Evolutionary conservation across 2,113 vertebrate species (phyloP).

Genomic region (Megaptera novaeangliae): DNA sequence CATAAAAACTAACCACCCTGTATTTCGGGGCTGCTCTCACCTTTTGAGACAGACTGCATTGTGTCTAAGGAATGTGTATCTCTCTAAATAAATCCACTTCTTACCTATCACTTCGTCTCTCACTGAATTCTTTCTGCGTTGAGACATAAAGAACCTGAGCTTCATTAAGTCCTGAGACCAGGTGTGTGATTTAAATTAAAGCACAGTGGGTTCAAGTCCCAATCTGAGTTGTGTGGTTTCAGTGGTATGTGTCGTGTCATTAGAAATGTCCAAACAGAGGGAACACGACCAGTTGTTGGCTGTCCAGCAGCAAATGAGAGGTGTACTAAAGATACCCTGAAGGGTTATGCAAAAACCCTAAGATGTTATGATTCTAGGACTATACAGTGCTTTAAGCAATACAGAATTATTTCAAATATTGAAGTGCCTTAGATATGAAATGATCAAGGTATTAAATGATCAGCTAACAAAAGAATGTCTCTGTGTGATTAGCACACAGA

Average conservation of each 20-base stretch:
- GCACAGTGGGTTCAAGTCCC: neutral
- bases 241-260: neutral
- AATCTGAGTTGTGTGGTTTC: neutral
- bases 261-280: neutral
- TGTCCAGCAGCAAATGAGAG: neutral
- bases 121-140: neutral
- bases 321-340: neutral
- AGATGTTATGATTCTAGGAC: neutral
- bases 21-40: neutral
- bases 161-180: neutral
- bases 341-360: neutral
- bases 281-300: neutral
- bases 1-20: neutral
- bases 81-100: neutral
- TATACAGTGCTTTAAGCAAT: neutral
- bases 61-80: neutral
- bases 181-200: neutral
- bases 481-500: neutral
- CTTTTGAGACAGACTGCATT: neutral
- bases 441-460: neutral
- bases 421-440: conserved; percentile 13
- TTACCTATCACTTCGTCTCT: neutral
- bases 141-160: neutral
- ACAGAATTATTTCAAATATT: conserved; percentile 30
- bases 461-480: neutral